Base-by-base conservation (phyloP, 35 echinoderm and acorn worm species). In the Chiridota heheva region DNA sequence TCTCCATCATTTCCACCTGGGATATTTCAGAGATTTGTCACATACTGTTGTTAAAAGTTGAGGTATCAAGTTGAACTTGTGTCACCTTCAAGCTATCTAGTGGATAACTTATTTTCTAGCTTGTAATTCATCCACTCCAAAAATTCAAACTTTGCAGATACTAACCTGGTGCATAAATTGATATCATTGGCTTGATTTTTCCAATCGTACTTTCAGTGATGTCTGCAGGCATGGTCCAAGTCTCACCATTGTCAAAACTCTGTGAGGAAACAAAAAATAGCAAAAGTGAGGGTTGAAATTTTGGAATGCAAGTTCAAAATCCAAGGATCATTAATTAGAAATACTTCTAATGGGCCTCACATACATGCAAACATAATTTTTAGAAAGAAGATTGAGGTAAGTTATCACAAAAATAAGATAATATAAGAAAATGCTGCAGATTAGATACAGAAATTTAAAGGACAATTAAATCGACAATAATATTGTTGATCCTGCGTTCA, bases 201-300 rank as follows among this genome's bases (percentile, higher is more conserved):
- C 58, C 84, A 0, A 97, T 34, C 1, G 93, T 97, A 31, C 39
- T 73, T 2, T 45, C 72, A 35, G 93, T 97, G 42, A 97, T 91
- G 31, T 97, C 93, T 46, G 49, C 40, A 17, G 89, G 67, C 31
- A 55, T 67, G 6, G 88, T 87, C 93, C 93, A 97, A 42, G 93
- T 91, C 76, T 79, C 63, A 56, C 93, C 93, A 62, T 91, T 88
- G 70, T 97, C 93, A 88, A 91, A 91, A 81, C 93, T 97, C 93
- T 97, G 63, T 18, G 68, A 10, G 59, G 30, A 57, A 44, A 63
- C 15, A 22, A 22, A 30, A 41, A 7, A 13, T 8, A 27, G 31
- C 2, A 67, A 63, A 61, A 45, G 36, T 42, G 16, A 86, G 0
- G 20, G 24, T 44, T 51, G 31, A 22, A 22, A 13, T 22, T 10